A percentile compares a stretch with the other conserved stretches of the same genome.
phyloP scores from a whole-genome alignment of 2,797 vertebrate genomes.

The Oreochromis grahami region DNA sequence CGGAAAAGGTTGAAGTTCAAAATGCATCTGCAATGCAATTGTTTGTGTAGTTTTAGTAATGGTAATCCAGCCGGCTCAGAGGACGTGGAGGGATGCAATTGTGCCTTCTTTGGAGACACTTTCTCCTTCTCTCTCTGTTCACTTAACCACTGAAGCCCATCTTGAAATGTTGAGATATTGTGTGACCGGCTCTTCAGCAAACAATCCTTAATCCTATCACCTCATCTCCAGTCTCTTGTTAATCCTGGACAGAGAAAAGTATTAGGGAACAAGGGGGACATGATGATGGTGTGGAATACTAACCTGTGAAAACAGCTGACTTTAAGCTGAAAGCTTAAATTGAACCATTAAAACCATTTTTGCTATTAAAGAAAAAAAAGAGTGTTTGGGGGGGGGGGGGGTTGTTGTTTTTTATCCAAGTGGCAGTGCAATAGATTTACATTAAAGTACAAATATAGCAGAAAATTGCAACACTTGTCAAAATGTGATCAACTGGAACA shows the following conservation, averaged over 20 bases:
- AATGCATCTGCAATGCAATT: not conserved
- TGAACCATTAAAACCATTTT: not conserved
- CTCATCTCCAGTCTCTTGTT: constrained; percentile 31
- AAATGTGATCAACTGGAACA: not conserved
- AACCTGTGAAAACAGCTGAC: not conserved
- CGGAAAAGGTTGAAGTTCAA: constrained; percentile 10
- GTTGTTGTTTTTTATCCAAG: not conserved
- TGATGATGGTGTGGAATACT: not conserved
- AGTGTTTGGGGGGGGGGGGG: not conserved
- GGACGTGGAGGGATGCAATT: not conserved
- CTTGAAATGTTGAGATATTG: constrained; percentile 15
- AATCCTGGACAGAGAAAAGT: constrained; percentile 31
- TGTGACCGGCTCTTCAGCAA: constrained; percentile 32
- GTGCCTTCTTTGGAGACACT: not conserved
- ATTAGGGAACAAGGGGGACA: not conserved
- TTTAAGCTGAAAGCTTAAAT: not conserved
- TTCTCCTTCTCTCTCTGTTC: not conserved
- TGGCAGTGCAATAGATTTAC: not conserved
- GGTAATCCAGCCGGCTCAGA: not conserved
- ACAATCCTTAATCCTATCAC: constrained; percentile 51
- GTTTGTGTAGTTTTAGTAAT: not conserved
- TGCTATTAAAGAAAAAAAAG: not conserved
- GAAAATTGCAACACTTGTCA: not conserved
- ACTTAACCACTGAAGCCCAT: not conserved
- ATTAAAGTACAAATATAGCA: not conserved